These are phyloP conservation scores for Pollenia angustigena DNA, from an alignment of 2,888 invertebrate genomes.

Conservation along the genomic window DNA sequence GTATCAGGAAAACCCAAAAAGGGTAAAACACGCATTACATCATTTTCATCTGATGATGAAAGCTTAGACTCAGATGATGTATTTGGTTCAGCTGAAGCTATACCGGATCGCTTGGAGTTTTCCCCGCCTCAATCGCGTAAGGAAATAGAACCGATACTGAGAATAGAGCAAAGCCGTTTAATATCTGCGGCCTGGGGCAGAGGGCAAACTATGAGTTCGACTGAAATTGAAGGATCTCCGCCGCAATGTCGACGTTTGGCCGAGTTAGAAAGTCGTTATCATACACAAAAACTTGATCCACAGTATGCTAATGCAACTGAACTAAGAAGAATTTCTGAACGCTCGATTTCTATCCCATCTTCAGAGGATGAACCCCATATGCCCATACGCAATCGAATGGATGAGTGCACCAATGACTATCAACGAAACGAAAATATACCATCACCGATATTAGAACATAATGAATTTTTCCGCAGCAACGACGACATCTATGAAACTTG, in stretches of 20 bases:
- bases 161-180: constrained; percentile 89
- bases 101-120: constrained; percentile 89
- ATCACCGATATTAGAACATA: constrained; percentile 87
- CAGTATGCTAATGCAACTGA: constrained; percentile 88
- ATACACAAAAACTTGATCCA: constrained; percentile 87
- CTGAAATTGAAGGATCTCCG: constrained; percentile 91
- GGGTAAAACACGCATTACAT: constrained; percentile 89
- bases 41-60: constrained; percentile 91
- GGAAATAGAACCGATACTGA: constrained; percentile 90
- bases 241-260: constrained; percentile 89
- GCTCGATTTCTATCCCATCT: constrained; percentile 90
- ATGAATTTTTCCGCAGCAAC: constrained; percentile 86
- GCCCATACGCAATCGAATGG: constrained; percentile 85
- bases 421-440: constrained; percentile 87
- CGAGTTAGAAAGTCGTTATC: constrained; percentile 88
- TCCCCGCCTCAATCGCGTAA: constrained; percentile 91
- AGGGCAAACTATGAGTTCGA: constrained; percentile 91
- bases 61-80: constrained; percentile 91
- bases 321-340: constrained; percentile 89
- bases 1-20: constrained; percentile 87
- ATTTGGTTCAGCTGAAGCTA: constrained; percentile 90
- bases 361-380: constrained; percentile 90
- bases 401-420: constrained; percentile 87
- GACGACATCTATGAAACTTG: constrained; percentile 85
- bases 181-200: constrained; percentile 88